Percentiles rank a stretch among this genome's conserved stretches.
Conservation (phyloP, 2,113 vertebrate genomes). For the Oryzias woworae region DNA sequence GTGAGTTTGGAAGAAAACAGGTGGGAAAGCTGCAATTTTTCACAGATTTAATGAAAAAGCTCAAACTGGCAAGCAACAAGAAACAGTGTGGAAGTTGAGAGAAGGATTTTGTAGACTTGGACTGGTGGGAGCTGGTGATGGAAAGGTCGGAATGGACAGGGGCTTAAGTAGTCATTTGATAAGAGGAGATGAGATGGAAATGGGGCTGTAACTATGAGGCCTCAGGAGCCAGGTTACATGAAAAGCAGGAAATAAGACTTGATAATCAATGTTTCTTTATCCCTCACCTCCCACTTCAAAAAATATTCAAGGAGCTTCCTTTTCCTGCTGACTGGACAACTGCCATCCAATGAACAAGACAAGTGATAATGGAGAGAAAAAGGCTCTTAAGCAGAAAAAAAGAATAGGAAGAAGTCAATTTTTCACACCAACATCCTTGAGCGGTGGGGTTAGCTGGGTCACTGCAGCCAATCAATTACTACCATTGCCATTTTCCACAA, state of each 20-base stretch:
- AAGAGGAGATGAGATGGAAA: conserved; percentile 5
- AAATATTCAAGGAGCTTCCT: conserved; percentile 46
- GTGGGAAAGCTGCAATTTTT: conserved; percentile 9
- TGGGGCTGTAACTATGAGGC: conserved; percentile 25
- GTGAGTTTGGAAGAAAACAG: conserved; percentile 10
- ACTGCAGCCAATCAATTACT: conserved; percentile 65
- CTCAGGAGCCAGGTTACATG: conserved; percentile 22
- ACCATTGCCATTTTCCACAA: conserved; percentile 42
- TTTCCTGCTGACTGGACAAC: conserved; percentile 65
- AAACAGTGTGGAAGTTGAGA: conserved; percentile 20
- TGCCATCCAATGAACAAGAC: conserved; percentile 57
- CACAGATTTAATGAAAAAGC: conserved; percentile 43
- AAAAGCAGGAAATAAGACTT: conserved; percentile 49
- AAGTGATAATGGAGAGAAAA: conserved; percentile 67
- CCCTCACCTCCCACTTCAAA: conserved; percentile 45
- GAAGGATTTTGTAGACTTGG: conserved; percentile 16
- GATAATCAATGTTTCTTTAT: conserved; percentile 59
- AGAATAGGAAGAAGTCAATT: conserved; percentile 54
- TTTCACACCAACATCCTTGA: conserved; percentile 49
- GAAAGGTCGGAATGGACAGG: conserved; percentile 8
- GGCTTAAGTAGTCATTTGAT: conserved; percentile 5
- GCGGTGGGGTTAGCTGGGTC: conserved; percentile 43
- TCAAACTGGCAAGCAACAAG: conserved; percentile 1
- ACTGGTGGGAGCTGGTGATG: neutral
- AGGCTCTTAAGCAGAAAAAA: conserved; percentile 34